These are phyloP conservation scores for Siniperca chuatsi DNA, from an alignment of 2,113 vertebrate genomes.

Conservation along the genomic window DNA sequence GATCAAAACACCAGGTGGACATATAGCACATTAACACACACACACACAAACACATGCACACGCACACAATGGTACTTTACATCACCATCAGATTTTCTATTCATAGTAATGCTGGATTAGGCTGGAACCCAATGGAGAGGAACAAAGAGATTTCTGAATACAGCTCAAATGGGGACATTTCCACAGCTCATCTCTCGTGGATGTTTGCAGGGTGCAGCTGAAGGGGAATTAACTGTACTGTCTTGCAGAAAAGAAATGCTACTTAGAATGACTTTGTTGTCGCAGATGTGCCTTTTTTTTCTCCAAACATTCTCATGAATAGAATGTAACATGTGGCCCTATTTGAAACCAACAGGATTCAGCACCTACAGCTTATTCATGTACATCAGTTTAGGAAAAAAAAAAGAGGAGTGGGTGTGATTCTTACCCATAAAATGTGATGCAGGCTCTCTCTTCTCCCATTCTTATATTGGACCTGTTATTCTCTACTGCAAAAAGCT, in stretches of 20 bases:
- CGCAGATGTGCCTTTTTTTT: background rate
- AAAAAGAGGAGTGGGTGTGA: slow-evolving; percentile 25
- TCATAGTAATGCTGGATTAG: slow-evolving; percentile 61
- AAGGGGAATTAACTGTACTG: slow-evolving; percentile 63
- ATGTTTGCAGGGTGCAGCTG: slow-evolving; percentile 61
- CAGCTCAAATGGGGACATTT: slow-evolving; percentile 69
- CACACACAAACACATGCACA: background rate
- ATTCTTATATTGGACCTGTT: background rate
- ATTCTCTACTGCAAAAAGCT: background rate
- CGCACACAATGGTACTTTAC: slow-evolving; percentile 43
- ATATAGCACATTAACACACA: background rate
- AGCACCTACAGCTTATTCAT: slow-evolving; percentile 22
- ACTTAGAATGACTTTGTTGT: slow-evolving; percentile 42
- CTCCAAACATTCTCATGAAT: background rate
- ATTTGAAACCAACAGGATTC: slow-evolving; percentile 19
- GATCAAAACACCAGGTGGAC: slow-evolving; percentile 34
- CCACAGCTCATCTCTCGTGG: slow-evolving; percentile 49
- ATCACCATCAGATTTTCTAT: slow-evolving; percentile 65
- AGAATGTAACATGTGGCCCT: slow-evolving; percentile 15
- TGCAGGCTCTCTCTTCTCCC: background rate
- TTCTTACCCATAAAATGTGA: slow-evolving; percentile 16
- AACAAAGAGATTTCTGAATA: slow-evolving; percentile 73
- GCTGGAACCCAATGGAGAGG: slow-evolving; percentile 66
- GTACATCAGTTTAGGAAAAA: slow-evolving; percentile 4
- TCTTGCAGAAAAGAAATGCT: slow-evolving; percentile 43